These are phyloP conservation scores for Stenchaetothrips biformis DNA, from an alignment of 2,888 invertebrate genomes.

Conservation along the genomic window DNA sequence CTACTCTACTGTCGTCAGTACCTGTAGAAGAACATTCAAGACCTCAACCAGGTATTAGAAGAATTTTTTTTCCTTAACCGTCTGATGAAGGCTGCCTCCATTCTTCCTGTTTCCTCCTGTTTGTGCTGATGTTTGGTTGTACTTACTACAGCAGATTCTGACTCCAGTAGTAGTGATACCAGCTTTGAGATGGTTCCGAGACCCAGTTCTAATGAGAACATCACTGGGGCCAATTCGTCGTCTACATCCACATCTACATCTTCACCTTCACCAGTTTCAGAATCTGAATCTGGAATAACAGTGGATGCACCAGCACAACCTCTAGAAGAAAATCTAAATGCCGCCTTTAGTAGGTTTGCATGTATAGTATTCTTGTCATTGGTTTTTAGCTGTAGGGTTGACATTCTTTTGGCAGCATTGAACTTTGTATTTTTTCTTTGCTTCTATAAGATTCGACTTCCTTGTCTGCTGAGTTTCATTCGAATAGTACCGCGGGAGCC, in stretches of 20 bases:
- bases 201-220: not conserved
- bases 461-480: no score
- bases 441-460: no score
- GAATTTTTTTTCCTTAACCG: not conserved
- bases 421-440: no score
- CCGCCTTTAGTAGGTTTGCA: no score
- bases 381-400: no score
- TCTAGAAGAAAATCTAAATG: no score
- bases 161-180: conserved; percentile 1
- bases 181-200: conserved; percentile 7
- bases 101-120: not conserved
- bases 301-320: no score
- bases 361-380: no score
- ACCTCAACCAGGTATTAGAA: not conserved
- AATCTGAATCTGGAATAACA: not conserved
- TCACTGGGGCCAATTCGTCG: not conserved
- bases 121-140: not conserved
- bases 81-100: not conserved
- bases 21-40: no score
- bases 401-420: no score
- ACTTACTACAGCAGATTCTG: not conserved
- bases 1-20: no score
- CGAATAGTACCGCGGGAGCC: no score
- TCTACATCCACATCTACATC: not conserved
- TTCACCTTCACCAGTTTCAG: not conserved